phyloP scores from a whole-genome alignment of 2,888 invertebrate genomes.

The Aleiodes alternator region DNA sequence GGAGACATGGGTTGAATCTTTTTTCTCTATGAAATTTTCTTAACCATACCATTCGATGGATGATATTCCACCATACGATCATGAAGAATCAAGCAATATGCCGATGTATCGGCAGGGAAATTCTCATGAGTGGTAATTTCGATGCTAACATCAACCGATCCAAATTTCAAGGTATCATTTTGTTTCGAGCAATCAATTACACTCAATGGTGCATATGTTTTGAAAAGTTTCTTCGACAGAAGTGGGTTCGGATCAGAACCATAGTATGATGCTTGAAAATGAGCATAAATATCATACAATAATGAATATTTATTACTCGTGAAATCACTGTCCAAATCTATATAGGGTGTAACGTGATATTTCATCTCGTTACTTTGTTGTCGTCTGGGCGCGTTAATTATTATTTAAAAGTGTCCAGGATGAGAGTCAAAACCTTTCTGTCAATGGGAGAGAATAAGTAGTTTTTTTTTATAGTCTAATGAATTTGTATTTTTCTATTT shows the following conservation, averaged over 20 bases:
- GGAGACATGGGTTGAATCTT: too few relatives aligned
- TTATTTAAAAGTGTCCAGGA: too few relatives aligned
- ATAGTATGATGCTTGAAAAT: slow-evolving; percentile 25
- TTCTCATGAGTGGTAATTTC: not conserved
- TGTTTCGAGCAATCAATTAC: slow-evolving; percentile 8
- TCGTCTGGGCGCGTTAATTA: too few relatives aligned
- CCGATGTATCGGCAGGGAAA: not conserved
- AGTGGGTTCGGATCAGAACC: not conserved
- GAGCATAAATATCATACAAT: slow-evolving; percentile 12
- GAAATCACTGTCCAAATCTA: not conserved
- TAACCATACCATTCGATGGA: not conserved
- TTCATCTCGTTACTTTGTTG: too few relatives aligned
- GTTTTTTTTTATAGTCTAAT: too few relatives aligned
- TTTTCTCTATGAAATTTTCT: not conserved
- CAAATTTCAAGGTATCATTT: not conserved
- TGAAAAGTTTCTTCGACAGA: not conserved
- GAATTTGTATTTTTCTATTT: too few relatives aligned
- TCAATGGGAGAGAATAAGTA: too few relatives aligned
- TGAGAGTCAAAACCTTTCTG: too few relatives aligned
- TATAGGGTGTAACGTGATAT: too few relatives aligned
- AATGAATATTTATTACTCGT: slow-evolving; percentile 7
- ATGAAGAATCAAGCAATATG: not conserved
- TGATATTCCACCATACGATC: slow-evolving; percentile 8
- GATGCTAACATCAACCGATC: not conserved
- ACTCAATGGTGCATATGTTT: not conserved